Conservation (phyloP, 2,113 vertebrate species). For the Psittacara wagleri region DNA sequence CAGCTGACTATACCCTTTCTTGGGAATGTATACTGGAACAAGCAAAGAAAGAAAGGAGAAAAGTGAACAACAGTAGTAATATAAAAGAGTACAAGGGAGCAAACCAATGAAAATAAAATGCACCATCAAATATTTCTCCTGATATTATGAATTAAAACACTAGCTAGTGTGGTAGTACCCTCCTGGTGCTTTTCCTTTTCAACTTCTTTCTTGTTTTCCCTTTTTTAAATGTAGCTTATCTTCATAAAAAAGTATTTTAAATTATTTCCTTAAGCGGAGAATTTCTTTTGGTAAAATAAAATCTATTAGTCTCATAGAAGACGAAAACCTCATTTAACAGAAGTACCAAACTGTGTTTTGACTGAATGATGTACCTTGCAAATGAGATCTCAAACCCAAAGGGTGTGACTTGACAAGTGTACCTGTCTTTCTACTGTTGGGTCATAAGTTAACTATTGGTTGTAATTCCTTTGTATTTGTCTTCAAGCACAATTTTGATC, state of each 20-base stretch:
- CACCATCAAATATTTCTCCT: neutral
- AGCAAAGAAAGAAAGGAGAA: neutral
- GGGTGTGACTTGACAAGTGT: neutral
- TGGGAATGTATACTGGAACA: neutral
- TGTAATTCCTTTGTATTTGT: neutral
- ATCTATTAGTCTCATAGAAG: neutral
- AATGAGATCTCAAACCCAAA: neutral
- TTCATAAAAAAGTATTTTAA: neutral
- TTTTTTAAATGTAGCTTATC: neutral
- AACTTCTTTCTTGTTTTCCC: neutral
- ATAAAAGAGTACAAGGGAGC: neutral
- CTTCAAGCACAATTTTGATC: constrained; percentile 3
- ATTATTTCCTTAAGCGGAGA: neutral
- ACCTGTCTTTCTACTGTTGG: neutral
- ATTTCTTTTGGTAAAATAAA: neutral
- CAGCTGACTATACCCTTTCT: neutral
- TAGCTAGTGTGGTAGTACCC: neutral
- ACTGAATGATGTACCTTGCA: neutral
- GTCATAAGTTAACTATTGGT: neutral
- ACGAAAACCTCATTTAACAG: neutral
- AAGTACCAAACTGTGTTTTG: neutral
- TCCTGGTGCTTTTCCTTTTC: neutral
- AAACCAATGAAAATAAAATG: neutral
- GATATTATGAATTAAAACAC: neutral
- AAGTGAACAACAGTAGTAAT: neutral